Evolutionary conservation across 1,140 invertebrate species (phyloP), one percentile per base, ranked within the genome.

Genomic region (Calliopsis andreniformis): DNA sequence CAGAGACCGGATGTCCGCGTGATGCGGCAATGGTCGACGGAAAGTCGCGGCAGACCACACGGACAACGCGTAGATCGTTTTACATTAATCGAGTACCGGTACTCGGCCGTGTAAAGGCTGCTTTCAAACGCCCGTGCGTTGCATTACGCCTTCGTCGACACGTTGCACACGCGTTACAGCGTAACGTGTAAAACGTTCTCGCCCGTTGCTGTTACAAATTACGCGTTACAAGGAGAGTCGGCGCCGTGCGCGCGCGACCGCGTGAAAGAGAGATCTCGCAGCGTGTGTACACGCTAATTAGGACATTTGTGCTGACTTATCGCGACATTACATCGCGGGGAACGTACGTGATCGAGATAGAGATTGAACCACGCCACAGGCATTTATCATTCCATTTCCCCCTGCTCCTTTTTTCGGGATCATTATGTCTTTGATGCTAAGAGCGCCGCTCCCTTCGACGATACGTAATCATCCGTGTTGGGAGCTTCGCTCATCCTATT

Each of bases 271-370:
- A 70, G 28, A 45, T 45, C 55, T 32, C 43, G n/a, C n/a, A n/a
- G 58, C 32, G 45, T 63, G 59, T 42, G 67, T 25, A 53, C 66
- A 71, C 47, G 39, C 75, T 77, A 77, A 77, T 77, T 77, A 77
- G 58, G 68, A 77, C 75, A 77, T 77, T 62, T 61, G 75, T 56
- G 68, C 58, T 63, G 75, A 77, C 56, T 77, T 77, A 77, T 77
- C 75, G 75, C 47, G 58, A 77, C 68, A 47, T 77, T 77, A 71
- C 66, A 76, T 76, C 75, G 58, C 67, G 30, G 35, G n/a, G 56
- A 76, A 76, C 56, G 56, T 61, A 70, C 58, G 75, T 43, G 58
- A 71, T 77, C 67, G 73, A 70, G 66, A 77, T 77, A 71, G 67
- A 77, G 68, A 77, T 71, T 71, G 75, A 77, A 71, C 58, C 16